Conservation (phyloP, 2,797 vertebrate genomes). For the Molothrus ater region DNA sequence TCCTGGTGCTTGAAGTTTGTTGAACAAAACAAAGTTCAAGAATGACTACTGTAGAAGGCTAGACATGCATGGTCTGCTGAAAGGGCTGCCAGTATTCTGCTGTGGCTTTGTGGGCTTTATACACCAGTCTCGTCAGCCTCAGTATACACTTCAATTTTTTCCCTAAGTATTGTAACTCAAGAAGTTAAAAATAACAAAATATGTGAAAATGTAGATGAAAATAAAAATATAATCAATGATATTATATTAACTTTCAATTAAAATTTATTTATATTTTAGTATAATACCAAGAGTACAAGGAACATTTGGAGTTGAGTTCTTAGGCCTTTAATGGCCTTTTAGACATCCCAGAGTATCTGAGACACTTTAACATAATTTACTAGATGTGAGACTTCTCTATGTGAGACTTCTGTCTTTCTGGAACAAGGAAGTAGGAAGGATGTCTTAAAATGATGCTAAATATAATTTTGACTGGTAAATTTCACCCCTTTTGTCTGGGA, state of each 20-base stretch:
- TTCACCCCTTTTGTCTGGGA: background rate
- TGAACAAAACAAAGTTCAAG: background rate
- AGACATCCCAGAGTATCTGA: background rate
- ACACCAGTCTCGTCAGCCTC: background rate
- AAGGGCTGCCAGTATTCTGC: background rate
- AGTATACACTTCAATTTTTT: too few species aligned
- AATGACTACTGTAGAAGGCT: background rate
- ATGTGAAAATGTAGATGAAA: background rate
- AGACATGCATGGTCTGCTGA: background rate
- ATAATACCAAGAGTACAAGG: background rate
- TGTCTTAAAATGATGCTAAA: background rate
- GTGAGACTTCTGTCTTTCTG: background rate
- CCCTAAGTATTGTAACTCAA: background rate
- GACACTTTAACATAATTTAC: background rate
- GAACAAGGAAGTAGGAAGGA: background rate
- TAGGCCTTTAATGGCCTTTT: background rate
- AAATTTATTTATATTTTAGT: background rate
- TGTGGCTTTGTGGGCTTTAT: background rate
- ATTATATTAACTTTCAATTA: background rate
- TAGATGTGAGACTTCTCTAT: background rate
- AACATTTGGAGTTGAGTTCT: background rate
- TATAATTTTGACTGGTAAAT: background rate
- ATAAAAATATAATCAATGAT: background rate
- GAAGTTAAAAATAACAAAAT: background rate
- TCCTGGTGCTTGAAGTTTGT: background rate